Percentiles rank a stretch among this genome's conserved stretches.
phyloP scores from a whole-genome alignment of 2,797 vertebrate genomes.

The Tapirus indicus region DNA sequence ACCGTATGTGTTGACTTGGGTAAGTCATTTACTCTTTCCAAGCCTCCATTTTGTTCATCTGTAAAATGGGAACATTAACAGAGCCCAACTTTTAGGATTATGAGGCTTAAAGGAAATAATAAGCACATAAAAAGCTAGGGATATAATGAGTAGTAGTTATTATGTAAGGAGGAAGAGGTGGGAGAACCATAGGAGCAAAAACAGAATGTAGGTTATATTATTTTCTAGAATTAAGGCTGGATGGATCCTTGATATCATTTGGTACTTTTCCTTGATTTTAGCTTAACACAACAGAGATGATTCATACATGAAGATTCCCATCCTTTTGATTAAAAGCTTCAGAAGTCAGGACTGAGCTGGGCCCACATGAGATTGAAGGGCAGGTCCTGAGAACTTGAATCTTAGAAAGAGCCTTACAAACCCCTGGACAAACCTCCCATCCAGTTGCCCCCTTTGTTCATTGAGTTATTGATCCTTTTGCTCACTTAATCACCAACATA shows the following conservation, averaged over 20 bases:
- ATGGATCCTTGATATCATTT: neutral
- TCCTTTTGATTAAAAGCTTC: neutral
- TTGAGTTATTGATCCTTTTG: neutral
- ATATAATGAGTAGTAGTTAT: neutral
- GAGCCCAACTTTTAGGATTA: neutral
- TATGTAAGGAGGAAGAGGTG: neutral
- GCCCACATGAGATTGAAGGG: neutral
- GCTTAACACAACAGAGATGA: neutral
- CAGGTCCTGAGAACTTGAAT: neutral
- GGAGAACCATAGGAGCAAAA: neutral
- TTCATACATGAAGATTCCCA: neutral
- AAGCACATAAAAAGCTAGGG: neutral
- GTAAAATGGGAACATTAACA: neutral
- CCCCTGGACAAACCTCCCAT: neutral
- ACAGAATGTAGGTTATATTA: neutral
- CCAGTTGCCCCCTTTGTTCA: neutral
- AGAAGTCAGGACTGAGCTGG: neutral
- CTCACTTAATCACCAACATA: neutral
- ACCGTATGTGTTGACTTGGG: neutral
- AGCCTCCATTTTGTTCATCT: neutral
- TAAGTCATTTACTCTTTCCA: neutral
- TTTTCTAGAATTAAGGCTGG: neutral
- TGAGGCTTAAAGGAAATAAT: neutral
- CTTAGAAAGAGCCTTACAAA: neutral
- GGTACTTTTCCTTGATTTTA: neutral